phyloP scores from a whole-genome alignment of 2,888 invertebrate genomes.

The Drosophila mayaguana region DNA sequence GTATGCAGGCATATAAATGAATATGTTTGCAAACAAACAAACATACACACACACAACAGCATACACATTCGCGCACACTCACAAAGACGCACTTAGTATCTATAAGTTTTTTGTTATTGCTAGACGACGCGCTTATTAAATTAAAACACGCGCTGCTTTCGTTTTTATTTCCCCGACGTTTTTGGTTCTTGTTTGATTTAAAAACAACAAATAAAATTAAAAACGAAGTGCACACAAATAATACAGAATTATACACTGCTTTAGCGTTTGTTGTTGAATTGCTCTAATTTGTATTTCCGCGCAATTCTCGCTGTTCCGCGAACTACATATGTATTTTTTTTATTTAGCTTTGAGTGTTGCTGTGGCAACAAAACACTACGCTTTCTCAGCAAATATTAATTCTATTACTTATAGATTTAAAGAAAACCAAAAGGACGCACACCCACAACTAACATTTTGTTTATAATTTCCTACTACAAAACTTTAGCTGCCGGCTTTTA shows the following conservation, averaged over 20 bases:
- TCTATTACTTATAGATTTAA: neutral
- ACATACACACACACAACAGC: conserved; percentile 8
- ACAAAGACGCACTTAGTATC: conserved; percentile 63
- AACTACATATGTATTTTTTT: conserved; percentile 16
- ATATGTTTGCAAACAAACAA: conserved; percentile 40
- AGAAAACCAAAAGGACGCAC: neutral
- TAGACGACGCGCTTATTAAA: conserved; percentile 68
- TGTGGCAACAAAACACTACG: conserved; percentile 48
- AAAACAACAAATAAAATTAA: conserved; percentile 38
- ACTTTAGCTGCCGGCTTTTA: conserved; percentile 59
- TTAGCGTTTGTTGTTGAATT: conserved; percentile 44
- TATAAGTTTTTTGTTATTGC: conserved; percentile 68
- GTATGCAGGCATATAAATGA: conserved; percentile 21
- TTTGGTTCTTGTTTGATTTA: conserved; percentile 44
- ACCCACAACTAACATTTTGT: conserved; percentile 3
- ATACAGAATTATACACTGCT: conserved; percentile 32
- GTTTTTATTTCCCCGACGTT: conserved; percentile 45
- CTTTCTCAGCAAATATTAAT: conserved; percentile 10
- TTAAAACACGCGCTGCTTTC: conserved; percentile 70
- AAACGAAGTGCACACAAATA: conserved; percentile 8
- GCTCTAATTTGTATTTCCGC: conserved; percentile 73
- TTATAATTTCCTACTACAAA: neutral
- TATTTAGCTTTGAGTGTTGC: conserved; percentile 47
- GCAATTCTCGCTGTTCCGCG: conserved; percentile 36
- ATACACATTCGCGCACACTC: conserved; percentile 2